These are phyloP conservation scores for Knipowitschia caucasica DNA, from an alignment of 2,797 vertebrate genomes.

Conservation along the genomic window DNA sequence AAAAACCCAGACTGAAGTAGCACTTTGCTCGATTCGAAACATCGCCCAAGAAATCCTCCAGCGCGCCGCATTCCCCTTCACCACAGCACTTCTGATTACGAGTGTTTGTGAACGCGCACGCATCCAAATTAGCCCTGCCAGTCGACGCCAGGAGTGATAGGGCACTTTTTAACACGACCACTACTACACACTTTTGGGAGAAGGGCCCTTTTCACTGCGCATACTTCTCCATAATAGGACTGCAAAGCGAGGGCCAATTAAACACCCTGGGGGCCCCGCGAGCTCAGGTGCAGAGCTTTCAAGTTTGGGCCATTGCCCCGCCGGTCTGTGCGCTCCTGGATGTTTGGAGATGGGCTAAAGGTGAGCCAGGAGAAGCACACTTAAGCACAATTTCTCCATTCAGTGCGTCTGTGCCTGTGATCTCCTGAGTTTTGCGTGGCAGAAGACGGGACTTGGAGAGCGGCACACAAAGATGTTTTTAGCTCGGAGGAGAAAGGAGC, in stretches of 20 bases:
- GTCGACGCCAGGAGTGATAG: conserved; percentile 87
- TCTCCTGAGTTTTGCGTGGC: conserved; percentile 83
- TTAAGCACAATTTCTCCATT: conserved; percentile 99
- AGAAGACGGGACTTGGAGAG: conserved; percentile 83
- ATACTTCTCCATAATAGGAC: conserved; percentile 96
- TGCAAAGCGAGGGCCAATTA: conserved; percentile 98
- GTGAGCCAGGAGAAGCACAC: conserved; percentile 88
- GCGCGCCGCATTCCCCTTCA: conserved; percentile 29
- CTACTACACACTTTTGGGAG: conserved; percentile 83
- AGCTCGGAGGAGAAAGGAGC: conserved; percentile 87
- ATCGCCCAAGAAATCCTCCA: conserved; percentile 17
- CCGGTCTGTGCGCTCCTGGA: conserved; percentile 70
- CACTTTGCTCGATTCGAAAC: neutral
- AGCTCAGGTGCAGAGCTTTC: conserved; percentile 99
- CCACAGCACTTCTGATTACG: conserved; percentile 36
- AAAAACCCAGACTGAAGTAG: neutral
- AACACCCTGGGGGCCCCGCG: conserved; percentile 94
- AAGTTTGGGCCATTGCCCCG: conserved; percentile 81
- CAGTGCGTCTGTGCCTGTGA: conserved; percentile 90
- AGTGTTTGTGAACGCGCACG: conserved; percentile 61
- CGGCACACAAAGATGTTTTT: conserved; percentile 91
- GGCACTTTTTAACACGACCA: conserved; percentile 83
- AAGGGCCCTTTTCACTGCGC: conserved; percentile 91
- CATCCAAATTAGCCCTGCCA: conserved; percentile 72
- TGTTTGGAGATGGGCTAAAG: conserved; percentile 79